These are phyloP conservation scores for Leptodirus hochenwartii DNA, from an alignment of 2,888 invertebrate species.

Conservation along the genomic window DNA sequence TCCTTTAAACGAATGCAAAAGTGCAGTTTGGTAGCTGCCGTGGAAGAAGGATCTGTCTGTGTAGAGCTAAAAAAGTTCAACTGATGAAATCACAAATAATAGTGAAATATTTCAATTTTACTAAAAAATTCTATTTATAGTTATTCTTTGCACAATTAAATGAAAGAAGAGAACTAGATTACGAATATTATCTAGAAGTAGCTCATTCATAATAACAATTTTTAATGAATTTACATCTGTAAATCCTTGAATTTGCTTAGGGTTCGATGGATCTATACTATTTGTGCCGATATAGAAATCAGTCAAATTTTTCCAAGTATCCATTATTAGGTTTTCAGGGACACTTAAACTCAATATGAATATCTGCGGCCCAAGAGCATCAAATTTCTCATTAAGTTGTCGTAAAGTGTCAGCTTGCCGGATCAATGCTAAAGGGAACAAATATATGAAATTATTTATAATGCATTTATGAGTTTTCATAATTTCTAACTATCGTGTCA, in stretches of 20 bases:
- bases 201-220: constrained; percentile 14
- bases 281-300: constrained; percentile 16
- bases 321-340: constrained; percentile 10
- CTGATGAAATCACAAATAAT: background rate
- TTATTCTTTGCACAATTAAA: constrained; percentile 1
- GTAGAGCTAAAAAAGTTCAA: constrained; percentile 23
- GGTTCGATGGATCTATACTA: constrained; percentile 2
- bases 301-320: constrained; percentile 15
- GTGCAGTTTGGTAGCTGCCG: constrained; percentile 25
- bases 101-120: constrained; percentile 2
- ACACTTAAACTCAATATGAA: constrained; percentile 15
- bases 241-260: constrained; percentile 2
- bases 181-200: background rate
- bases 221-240: constrained; percentile 4
- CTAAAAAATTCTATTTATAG: background rate
- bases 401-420: constrained; percentile 14
- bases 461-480: too few species aligned
- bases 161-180: background rate
- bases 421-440: constrained; percentile 15
- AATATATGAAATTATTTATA: constrained; percentile 4
- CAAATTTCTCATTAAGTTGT: constrained; percentile 17
- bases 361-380: constrained; percentile 14
- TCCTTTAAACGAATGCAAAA: constrained; percentile 19
- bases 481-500: too few species aligned
- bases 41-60: constrained; percentile 31